Base-by-base conservation (phyloP, 2,113 vertebrate species). In the Nanorana parkeri region DNA sequence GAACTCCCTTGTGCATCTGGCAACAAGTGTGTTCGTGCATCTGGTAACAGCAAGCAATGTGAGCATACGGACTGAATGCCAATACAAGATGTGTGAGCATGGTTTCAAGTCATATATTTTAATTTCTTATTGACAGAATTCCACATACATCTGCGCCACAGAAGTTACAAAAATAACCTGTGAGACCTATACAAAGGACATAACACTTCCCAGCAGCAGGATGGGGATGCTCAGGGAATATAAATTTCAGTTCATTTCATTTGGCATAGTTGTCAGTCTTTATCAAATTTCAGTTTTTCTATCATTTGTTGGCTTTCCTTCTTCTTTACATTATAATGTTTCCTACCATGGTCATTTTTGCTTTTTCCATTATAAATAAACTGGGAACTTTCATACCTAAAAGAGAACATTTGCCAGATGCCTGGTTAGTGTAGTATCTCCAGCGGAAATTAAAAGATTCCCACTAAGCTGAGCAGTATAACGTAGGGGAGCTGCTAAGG, bases 61-160 rank as follows among this genome's bases (percentile, higher is more conserved):
- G 41, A 54, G 58, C 19, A 20, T 47, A 17, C 7, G 16, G 36
- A 54, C 64, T 4, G 5, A 68, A 79, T 79, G 65, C 65, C 52
- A 79, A 79, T 68, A 52, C 77, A 79, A 54, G 68, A 67, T 68
- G 51, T 69, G 36, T 61, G 36, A 32, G 56, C 51, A 63, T 80
- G 36, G 78, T 80, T 80, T 68, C 56, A 72, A 64, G 55, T 51
- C 56, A 41, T 71, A 72, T 69, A 80, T 72, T 72, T 80, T 63
- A 36, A 72, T 80, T 80, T 80, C 67, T 64, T 72, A 41, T 69
- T 72, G 78, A 69, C 58, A 20, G 68, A 24, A 36, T 61, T 71
- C 58, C 36, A 63, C 41, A 72, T 47, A 80, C 78, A 80, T 80
- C 78, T 80, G 68, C 78, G 61, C 36, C 21, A 61, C 68, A 69